Base-by-base conservation (phyloP, 2,888 invertebrate genomes). In the Acanthoscelides obtectus region DNA sequence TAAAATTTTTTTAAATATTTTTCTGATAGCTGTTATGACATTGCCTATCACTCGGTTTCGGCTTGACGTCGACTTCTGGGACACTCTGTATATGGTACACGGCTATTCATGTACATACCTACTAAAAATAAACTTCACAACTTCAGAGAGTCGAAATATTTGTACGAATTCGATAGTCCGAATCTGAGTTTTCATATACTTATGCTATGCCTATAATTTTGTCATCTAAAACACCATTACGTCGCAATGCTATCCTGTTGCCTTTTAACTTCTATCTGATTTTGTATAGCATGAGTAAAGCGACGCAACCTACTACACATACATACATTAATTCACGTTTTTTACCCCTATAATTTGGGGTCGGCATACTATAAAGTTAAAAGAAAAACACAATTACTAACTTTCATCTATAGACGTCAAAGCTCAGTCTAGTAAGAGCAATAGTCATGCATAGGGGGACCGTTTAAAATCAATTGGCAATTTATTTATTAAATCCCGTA, bases 291-390 rank as follows among this genome's bases (percentile, higher is more conserved):
- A 85, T 85, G 75, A 86, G 82, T 76, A 86, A 82, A 74, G 81
- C 83, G 79, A 85, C 85, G 83, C 85, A 86, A 82, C 84, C 82
- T 78, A 86, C 84, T 85, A 86, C 85, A 81, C 85, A 86, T 86
- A 86, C 85, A 86, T 86, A 86, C 85, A 86, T 85, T 82, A 86
- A 81, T 83, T 85, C 85, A 84, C 84, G 83, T 83, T 86, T 85
- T 85, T 86, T 86, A 70, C 85, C 85, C 85, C 84, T 81, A 78
- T 45, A 45, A 45, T 85, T 84, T 76, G 85, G 85, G 83, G 84
- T 82, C 79, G 85, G 85, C 84, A 85, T 84, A 85, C 85, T 85
- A 85, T 73, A 80, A 79, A 77, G 69, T 21, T 77, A 77, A 74
- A 72, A 72, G 68, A 75, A 75, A 75, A 73, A 70, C 71, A 73